phyloP scores from a whole-genome alignment of 1,140 invertebrate genomes.

The Platorchestia sp. region DNA sequence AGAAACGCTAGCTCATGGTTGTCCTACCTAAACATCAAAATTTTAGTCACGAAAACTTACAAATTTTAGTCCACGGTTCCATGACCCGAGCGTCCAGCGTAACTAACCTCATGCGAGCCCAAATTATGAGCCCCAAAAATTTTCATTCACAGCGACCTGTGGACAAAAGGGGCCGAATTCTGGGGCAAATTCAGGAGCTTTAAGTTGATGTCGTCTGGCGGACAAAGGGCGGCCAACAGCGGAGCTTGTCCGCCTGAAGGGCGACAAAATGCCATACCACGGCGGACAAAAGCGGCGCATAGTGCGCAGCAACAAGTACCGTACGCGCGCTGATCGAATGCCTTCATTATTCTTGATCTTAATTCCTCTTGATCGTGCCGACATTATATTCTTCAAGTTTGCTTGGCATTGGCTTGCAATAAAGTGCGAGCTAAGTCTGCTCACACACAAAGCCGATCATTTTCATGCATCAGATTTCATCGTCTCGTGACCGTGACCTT shows the following conservation, averaged over 20 bases:
- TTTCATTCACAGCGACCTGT: background rate
- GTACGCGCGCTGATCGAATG: background rate
- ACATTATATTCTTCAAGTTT: background rate
- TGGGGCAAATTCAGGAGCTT: slow-evolving; percentile 15
- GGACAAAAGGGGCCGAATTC: background rate
- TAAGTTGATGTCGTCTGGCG: slow-evolving; percentile 21
- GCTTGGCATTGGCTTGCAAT: background rate
- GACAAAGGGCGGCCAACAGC: background rate
- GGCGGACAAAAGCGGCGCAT: background rate
- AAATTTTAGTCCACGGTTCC: background rate
- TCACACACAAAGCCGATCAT: background rate
- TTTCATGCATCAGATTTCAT: background rate
- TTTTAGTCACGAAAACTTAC: background rate
- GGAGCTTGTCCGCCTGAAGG: slow-evolving; percentile 14
- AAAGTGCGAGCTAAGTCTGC: background rate
- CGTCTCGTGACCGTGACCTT: background rate
- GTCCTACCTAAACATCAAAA: background rate
- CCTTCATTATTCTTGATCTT: background rate
- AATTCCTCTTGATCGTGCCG: background rate
- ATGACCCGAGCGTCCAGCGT: background rate
- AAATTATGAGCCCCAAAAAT: slow-evolving; percentile 31
- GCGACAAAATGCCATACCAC: slow-evolving; percentile 31
- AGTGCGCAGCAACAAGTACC: slow-evolving; percentile 25
- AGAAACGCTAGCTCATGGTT: background rate
- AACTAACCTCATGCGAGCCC: background rate